Evolutionary conservation across 2,113 vertebrate genomes (phyloP), one percentile per base, ranked within the genome.

Genomic region (Galemys pyrenaicus): DNA sequence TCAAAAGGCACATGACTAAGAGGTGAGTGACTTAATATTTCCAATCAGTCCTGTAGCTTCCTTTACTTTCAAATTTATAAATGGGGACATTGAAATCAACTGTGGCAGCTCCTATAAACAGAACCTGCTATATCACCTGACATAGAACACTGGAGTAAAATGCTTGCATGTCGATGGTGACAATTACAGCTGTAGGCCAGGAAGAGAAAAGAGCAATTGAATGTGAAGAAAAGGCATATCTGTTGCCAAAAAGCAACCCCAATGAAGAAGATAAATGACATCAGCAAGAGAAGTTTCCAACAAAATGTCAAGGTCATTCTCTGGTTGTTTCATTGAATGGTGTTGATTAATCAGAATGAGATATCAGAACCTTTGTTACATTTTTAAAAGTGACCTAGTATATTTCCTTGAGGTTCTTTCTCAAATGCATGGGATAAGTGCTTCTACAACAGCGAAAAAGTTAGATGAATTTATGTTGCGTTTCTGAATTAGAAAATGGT

Each of bases 1-100:
- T 94, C 64, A 95, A 92, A 91, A 46, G 79, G n/a, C 26, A 68
- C 54, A 62, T 68, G 71, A 91, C 79, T 64, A 46, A 89, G 22
- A 73, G 17, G 39, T 11, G 22, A 17, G 39, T 11, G 22, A 89
- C 32, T 91, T 70, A 49, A 20, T n/a, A 41, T 87, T 94, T 89
- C 91, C 91, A 32, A 2, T n/a, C 60, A 41, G 49, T 39, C 37
- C 58, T 68, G 73, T 10, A 26, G 79, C 44, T 58, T 86, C 49
- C 82, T n/a, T 24, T 30, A 46, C 46, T 41, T 83, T 94, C 15
- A 32, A 10, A 73, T n/a, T 44, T 19, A 67, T 17, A 51, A 51
- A 49, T 2, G 7, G 39, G 7, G 8, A 28, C n/a, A 10, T 2
- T 3, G 51, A 44, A 87, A 39, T 6, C 0, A 13, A 20, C 24